A percentile compares a stretch with the other conserved stretches of the same genome.
Conservation (phyloP, 2,888 invertebrate species). For the Ligdia adustata region DNA sequence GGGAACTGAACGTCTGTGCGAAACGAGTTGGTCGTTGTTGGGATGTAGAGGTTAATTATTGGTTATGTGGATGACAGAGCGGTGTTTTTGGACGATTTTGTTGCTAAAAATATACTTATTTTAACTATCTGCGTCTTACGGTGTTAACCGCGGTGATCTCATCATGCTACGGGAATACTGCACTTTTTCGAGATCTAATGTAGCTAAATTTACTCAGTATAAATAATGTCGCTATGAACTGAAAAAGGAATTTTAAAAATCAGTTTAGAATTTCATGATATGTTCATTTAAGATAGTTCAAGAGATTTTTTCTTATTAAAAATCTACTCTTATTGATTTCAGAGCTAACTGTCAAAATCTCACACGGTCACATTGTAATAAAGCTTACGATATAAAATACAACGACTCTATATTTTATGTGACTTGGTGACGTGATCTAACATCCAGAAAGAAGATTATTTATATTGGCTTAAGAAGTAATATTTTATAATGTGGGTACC, state of each 20-base stretch:
- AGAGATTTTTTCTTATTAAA: neutral
- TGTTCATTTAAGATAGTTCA: too few species aligned
- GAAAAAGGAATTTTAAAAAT: too few species aligned
- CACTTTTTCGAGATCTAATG: too few species aligned
- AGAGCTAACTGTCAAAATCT: constrained; percentile 5
- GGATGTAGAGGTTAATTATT: constrained; percentile 1
- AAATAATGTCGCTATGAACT: too few species aligned
- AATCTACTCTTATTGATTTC: neutral
- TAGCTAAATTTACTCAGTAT: too few species aligned
- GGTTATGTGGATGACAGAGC: neutral
- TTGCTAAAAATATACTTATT: too few species aligned
- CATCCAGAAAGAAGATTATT: constrained; percentile 31
- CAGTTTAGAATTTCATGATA: too few species aligned
- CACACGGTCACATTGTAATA: constrained; percentile 28
- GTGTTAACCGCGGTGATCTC: too few species aligned
- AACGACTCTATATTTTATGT: constrained; percentile 31
- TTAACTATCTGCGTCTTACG: too few species aligned
- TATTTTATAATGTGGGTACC: neutral
- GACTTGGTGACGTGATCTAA: constrained; percentile 32
- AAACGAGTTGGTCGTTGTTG: neutral
- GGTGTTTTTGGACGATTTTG: too few species aligned
- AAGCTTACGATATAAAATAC: constrained; percentile 30
- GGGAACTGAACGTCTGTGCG: constrained; percentile 16
- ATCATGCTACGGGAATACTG: too few species aligned
- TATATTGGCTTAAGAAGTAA: constrained; percentile 15